A percentile compares a stretch with the other conserved stretches of the same genome.
Evolutionary conservation across 2,888 invertebrate species (phyloP).

Genomic region (Zhuqinia jingwanae): DNA sequence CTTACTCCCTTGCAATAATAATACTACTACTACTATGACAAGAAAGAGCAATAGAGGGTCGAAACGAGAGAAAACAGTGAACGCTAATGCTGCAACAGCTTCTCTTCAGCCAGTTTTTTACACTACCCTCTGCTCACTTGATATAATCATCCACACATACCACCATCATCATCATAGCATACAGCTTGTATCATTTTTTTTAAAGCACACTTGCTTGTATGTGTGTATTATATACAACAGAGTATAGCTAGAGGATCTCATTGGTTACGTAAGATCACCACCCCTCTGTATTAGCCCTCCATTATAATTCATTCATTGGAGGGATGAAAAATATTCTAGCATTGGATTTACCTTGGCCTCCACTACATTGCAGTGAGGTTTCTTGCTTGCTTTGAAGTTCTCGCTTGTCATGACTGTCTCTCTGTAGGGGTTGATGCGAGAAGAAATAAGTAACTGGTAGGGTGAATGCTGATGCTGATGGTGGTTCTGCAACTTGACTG

Average conservation of each 20-base stretch:
- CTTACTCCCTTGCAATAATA: not conserved
- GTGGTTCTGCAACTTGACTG: not conserved
- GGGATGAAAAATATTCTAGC: conserved; percentile 76
- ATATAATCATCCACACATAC: not conserved
- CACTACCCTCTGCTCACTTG: not conserved
- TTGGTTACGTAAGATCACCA: conserved; percentile 80
- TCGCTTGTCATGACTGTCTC: conserved; percentile 17
- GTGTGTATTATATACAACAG: conserved; percentile 23
- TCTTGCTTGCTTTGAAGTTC: conserved; percentile 37
- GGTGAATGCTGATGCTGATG: conserved; percentile 24
- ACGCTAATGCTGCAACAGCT: not conserved
- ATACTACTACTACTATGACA: not conserved
- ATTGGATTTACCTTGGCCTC: conserved; percentile 71
- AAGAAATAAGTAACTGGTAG: conserved; percentile 25
- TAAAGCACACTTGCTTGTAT: not conserved
- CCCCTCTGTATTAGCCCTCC: conserved; percentile 79
- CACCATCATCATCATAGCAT: too few species aligned
- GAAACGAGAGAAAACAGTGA: conserved; percentile 20
- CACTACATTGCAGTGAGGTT: conserved; percentile 61
- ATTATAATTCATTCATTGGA: conserved; percentile 80
- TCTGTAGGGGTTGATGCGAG: conserved; percentile 47
- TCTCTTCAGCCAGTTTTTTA: not conserved
- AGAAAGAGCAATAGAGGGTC: not conserved
- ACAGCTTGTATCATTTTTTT: too few species aligned
- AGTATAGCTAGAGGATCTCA: conserved; percentile 72